These are phyloP conservation scores for Etia nguti DNA, from an alignment of 2,113 vertebrate species.

Conservation along the genomic window DNA sequence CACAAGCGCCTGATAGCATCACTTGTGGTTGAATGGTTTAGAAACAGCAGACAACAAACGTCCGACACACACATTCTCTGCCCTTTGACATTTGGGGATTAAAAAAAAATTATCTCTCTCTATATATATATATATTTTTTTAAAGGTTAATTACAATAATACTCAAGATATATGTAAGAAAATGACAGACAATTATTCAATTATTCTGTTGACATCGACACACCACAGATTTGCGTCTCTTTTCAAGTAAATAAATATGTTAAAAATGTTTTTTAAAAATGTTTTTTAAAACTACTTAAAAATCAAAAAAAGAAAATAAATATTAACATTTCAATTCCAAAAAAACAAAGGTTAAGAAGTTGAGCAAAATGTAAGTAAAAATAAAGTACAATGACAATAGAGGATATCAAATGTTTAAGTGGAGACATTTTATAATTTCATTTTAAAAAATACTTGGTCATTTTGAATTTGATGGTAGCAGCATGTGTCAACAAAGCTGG, in stretches of 20 bases:
- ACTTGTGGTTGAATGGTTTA: background rate
- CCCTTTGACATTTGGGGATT: fast-evolving
- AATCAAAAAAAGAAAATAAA: background rate
- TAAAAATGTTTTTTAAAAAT: background rate
- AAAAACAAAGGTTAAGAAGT: background rate
- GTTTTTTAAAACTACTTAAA: background rate
- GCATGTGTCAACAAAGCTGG: background rate
- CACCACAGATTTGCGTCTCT: background rate
- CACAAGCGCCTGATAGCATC: constrained; percentile 44
- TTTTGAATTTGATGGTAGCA: background rate
- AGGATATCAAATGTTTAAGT: fast-evolving
- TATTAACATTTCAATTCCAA: fast-evolving
- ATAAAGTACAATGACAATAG: background rate
- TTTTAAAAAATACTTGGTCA: fast-evolving
- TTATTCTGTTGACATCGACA: background rate
- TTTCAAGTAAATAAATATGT: background rate
- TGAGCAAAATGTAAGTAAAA: background rate
- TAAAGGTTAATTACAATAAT: background rate
- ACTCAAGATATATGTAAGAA: background rate
- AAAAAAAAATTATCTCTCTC: no score
- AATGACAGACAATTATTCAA: fast-evolving
- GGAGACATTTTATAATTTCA: background rate
- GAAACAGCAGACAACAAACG: fast-evolving
- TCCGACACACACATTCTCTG: background rate
- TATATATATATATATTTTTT: no score